Base-by-base conservation (phyloP, 2,113 vertebrate genomes). In the Gulo gulo region DNA sequence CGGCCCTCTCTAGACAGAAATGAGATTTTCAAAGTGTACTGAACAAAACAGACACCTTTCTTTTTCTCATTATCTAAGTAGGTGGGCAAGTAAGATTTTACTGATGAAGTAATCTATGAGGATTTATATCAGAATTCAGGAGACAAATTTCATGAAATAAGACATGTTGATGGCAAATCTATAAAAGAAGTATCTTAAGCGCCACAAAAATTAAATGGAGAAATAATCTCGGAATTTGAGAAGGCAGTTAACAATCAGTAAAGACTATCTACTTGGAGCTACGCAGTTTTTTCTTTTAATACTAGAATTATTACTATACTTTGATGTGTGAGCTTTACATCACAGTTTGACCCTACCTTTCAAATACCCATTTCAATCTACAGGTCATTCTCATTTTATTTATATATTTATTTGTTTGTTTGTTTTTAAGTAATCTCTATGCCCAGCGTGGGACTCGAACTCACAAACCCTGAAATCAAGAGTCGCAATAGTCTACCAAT, bases 81-180 rank as follows among this genome's bases (percentile, higher is more conserved):
- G 16, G 11, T 7, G 13, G 23, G 39, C 5, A 92, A 65, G 21
- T 39, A 94, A 76, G 34, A 86, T 85, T 71, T 86, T 29, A 63
- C 45, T 50, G 74, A 80, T 74, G 81, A 80, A 96, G 45, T 45
- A 65, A 95, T 18, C 7, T 13, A 88, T 23, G 20, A 76, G 7
- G 13, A 96, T 89, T 98, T 93, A 67, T 57, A 91, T 88, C 21
- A 89, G 23, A 92, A 67, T 50, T 74, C 88, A 86, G n/a, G 5
- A 65, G 29, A 80, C 13, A 84, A 69, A 55, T 71, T 55, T 20
- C 1, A n/a, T 18, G 10, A 59, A 71, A 93, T 65, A 85, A 85
- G 55, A 61, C 21, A 90, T 10, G 1, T 47, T 34, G 4, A 78
- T 47, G 45, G 15, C 2, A 92, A 91, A 47, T 52, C 24, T 80